A percentile compares a stretch with the other conserved stretches of the same genome.
phyloP scores from a whole-genome alignment of 2,113 vertebrate species.

The Neotoma lepida region DNA sequence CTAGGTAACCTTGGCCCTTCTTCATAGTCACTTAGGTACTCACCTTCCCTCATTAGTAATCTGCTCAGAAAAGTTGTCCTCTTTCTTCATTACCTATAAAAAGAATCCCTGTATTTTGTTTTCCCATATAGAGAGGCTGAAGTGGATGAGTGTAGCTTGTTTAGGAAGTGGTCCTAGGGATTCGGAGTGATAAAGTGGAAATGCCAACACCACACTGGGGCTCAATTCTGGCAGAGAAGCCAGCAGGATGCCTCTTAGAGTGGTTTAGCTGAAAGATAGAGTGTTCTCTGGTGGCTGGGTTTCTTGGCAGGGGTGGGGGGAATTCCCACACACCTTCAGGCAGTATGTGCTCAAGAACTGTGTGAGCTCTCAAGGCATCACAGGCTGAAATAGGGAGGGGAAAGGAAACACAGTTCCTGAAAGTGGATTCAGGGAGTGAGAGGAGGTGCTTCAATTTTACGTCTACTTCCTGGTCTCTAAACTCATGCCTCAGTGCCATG shows the following conservation, averaged over 20 bases:
- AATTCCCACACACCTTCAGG: not conserved
- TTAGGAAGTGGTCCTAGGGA: not conserved
- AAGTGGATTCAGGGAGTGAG: not conserved
- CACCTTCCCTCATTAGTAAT: not conserved
- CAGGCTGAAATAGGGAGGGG: not conserved
- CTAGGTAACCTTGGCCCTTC: not conserved
- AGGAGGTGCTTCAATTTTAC: not conserved
- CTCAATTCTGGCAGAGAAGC: not conserved
- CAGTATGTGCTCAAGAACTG: not conserved
- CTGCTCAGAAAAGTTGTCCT: not conserved
- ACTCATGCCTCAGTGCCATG: not conserved
- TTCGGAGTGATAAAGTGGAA: not conserved
- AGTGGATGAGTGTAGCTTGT: not conserved
- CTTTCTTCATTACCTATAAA: not conserved
- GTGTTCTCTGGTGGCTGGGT: not conserved
- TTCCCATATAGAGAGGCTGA: not conserved
- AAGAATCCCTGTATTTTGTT: not conserved
- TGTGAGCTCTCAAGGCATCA: not conserved
- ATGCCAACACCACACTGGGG: not conserved
- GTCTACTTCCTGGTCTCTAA: not conserved
- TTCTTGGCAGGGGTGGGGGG: too few species aligned
- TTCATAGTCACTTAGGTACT: not conserved
- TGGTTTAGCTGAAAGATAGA: not conserved
- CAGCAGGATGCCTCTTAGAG: not conserved
- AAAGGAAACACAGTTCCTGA: not conserved